Base-by-base conservation (phyloP, 1,140 invertebrate genomes). In the Tetramorium alpestre region DNA sequence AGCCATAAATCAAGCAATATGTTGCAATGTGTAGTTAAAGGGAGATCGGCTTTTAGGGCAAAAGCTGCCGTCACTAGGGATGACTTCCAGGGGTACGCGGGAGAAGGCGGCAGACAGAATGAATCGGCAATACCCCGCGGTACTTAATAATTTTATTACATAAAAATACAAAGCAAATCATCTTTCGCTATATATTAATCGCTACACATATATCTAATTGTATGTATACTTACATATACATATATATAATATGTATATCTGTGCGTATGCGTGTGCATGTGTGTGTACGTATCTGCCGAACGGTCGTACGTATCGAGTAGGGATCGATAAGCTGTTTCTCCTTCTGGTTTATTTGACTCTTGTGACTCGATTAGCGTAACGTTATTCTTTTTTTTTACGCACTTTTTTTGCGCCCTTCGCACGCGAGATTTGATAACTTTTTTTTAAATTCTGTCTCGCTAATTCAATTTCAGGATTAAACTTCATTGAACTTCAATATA, bases 101-200 rank as follows among this genome's bases (percentile, higher is more conserved):
- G 96, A 96, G 95, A 96, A 96, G 95, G 94, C 96, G 92, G 96
- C 96, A 93, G 96, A 97, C 94, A 96, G 96, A 95, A 96, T 96
- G 95, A 97, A 96, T 96, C 96, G 97, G 89, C 97, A 98, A 96
- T 98, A 98, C 96, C 96, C 98, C 96, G 98, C 98, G 97, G 98
- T 99, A 95, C 92, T 93, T 94, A 87, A 89, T 86, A 75, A 91
- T 87, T 92, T 87, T 91, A 75, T 85, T 69, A 81, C 78, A 65
- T 84, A 89, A 87, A 89, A 82, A 81, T 77, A 88, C 47, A 51
- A 33, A 78, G 85, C 88, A 89, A 80, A 82, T 90, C 87, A 88
- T 91, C 81, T 87, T 92, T 86, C 85, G 82, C 86, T 78, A 90
- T 80, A 90, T 89, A 77, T 89, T 89, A 90, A 90, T 64, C 38